These are phyloP conservation scores for Microchirus variegatus DNA, from an alignment of 2,797 vertebrate genomes.

Conservation along the genomic window DNA sequence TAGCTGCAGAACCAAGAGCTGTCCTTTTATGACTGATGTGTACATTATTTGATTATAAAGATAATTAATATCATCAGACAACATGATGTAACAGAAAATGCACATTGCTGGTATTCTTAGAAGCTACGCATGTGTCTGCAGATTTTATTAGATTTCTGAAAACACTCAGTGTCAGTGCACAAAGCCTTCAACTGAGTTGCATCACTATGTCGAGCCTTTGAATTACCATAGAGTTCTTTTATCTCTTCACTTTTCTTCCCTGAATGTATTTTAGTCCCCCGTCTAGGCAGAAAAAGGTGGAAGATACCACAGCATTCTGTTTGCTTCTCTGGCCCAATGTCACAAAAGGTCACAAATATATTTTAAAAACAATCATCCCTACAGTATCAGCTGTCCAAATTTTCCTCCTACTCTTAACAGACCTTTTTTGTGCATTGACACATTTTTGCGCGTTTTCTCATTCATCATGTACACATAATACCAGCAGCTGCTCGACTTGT, in stretches of 20 bases:
- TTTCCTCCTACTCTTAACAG: slow-evolving; percentile 7
- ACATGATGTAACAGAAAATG: slow-evolving; percentile 6
- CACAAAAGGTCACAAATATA: slow-evolving; percentile 48
- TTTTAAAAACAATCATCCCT: slow-evolving; percentile 31
- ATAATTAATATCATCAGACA: not conserved
- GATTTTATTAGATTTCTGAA: slow-evolving; percentile 10
- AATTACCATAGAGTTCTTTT: slow-evolving; percentile 39
- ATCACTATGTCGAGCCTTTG: slow-evolving; percentile 30
- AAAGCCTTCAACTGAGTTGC: slow-evolving; percentile 18
- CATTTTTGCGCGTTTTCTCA: too few species aligned
- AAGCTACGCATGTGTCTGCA: not conserved
- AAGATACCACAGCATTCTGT: slow-evolving; percentile 55
- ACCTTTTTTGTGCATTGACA: too few species aligned
- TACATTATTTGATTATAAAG: not conserved
- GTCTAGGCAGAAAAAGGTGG: slow-evolving; percentile 20
- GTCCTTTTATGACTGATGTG: not conserved
- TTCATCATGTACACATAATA: too few species aligned
- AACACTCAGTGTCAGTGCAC: not conserved
- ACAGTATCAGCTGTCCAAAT: slow-evolving; percentile 26
- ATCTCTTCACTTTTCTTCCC: slow-evolving; percentile 26
- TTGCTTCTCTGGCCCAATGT: slow-evolving; percentile 48
- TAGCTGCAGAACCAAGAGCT: not conserved
- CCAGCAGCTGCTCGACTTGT: too few species aligned
- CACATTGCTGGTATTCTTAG: slow-evolving; percentile 1
- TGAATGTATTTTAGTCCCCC: slow-evolving; percentile 19